These are phyloP conservation scores for Aurelia sp. DNA, from an alignment of 30 jellyfish, hydroid and myxozoan species.

Conservation along the genomic window DNA sequence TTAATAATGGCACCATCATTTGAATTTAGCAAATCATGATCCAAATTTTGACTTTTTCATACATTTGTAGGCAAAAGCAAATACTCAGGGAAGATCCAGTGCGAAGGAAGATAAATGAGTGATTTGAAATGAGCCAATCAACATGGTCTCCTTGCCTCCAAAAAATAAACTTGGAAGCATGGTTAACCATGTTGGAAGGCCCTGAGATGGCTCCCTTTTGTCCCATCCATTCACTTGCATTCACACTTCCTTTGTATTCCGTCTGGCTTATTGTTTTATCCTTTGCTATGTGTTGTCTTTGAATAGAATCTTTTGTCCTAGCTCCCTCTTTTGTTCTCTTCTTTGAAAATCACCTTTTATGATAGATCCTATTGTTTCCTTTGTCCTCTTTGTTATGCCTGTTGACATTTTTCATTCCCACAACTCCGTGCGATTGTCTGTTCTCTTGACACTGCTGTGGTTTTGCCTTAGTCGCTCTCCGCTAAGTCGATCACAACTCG, in stretches of 20 bases:
- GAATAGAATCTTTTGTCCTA: constrained; percentile 17
- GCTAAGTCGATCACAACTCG: constrained; percentile 48
- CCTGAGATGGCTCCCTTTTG: neutral
- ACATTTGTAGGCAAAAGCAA: no score
- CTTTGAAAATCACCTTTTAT: constrained; percentile 2
- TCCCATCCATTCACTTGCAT: neutral
- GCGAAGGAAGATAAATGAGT: no score
- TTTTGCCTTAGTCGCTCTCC: constrained; percentile 60
- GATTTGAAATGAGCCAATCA: no score
- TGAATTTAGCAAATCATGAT: no score
- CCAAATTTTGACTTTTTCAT: no score
- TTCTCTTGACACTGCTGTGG: constrained; percentile 61
- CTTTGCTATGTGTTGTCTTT: neutral
- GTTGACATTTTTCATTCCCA: constrained; percentile 82
- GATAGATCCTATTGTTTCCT: constrained; percentile 7
- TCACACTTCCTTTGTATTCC: constrained; percentile 3
- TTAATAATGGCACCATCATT: no score
- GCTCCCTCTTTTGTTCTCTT: neutral
- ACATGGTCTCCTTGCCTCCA: no score
- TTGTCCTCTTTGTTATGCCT: constrained; percentile 39
- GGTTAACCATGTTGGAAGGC: no score
- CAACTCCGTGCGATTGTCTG: constrained; percentile 80
- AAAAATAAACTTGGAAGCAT: no score
- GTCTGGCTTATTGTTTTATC: constrained; percentile 11
- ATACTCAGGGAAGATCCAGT: no score